These are phyloP conservation scores for Lepidurus apus DNA, from an alignment of 1,140 invertebrate genomes.

Conservation along the genomic window DNA sequence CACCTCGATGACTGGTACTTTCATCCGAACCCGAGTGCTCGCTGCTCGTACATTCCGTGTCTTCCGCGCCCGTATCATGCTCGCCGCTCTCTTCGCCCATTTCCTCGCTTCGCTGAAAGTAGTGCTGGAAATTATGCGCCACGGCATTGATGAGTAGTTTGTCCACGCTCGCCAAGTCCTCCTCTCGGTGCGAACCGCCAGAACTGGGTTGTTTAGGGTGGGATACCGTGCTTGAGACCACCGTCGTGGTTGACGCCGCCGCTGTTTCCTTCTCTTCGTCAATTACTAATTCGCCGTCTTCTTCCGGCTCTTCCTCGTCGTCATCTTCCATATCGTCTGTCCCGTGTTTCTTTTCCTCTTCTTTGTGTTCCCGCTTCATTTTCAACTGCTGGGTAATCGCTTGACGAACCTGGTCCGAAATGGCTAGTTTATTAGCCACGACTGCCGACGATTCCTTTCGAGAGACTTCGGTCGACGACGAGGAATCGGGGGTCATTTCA, in stretches of 20 bases:
- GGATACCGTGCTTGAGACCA: slow-evolving; percentile 23
- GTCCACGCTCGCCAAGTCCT: slow-evolving; percentile 68
- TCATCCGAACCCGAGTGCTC: slow-evolving; percentile 33
- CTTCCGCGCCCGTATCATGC: slow-evolving; percentile 37
- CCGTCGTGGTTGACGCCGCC: slow-evolving; percentile 37
- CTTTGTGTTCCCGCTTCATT: slow-evolving; percentile 44
- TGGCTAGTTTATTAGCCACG: slow-evolving; percentile 17
- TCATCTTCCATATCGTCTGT: slow-evolving; percentile 49
- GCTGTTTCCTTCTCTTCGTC: slow-evolving; percentile 52
- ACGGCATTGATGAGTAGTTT: slow-evolving; percentile 72
- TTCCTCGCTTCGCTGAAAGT: slow-evolving; percentile 44
- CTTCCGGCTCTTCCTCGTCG: slow-evolving; percentile 54
- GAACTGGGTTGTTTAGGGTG: slow-evolving; percentile 30
- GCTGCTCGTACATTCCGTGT: slow-evolving; percentile 33
- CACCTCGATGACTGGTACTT: slow-evolving; percentile 24
- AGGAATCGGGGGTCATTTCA: slow-evolving; percentile 17
- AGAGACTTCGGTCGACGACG: slow-evolving; percentile 37
- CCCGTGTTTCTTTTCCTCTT: slow-evolving; percentile 35
- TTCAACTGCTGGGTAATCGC: slow-evolving; percentile 72
- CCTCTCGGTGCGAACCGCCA: slow-evolving; percentile 35
- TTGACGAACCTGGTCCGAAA: slow-evolving; percentile 69
- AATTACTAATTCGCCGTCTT: slow-evolving; percentile 59
- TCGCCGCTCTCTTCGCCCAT: slow-evolving; percentile 39
- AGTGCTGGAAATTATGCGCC: slow-evolving; percentile 58
- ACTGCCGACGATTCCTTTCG: slow-evolving; percentile 27